Base-by-base conservation (phyloP, 2,113 vertebrate genomes). In the Mesocricetus auratus region DNA sequence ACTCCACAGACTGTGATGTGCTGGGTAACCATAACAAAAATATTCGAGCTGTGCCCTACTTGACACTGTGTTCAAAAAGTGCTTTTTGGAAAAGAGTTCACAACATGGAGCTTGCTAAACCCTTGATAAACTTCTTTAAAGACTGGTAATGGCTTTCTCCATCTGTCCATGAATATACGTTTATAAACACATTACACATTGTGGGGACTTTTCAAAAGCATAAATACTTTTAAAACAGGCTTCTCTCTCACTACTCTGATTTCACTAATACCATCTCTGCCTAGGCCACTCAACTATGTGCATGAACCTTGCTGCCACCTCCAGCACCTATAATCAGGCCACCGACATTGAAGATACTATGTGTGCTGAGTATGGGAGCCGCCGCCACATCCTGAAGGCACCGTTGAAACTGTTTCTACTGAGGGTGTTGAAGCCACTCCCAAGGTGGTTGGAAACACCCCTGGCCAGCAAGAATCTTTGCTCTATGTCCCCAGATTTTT, bases 11-110 rank as follows among this genome's bases (percentile, higher is more conserved):
- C 73, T 62, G 24, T 42, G 56, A 94, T 64, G 13, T 47, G 47
- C 22, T 89, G 90, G 86, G 77, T 95, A 74, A 94, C 68, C 81
- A 90, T 50, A n/a, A 68, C 12, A 93, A 79, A 82, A 19, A 86
- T 68, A 73, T 93, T 91, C 53, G 33, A 66, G 17, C 81, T 77
- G 33, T 69, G 10, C 29, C 36, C 89, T 90, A 85, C 83, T 85
- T 82, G 39, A 95, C 73, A 82, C 81, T 74, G 56, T 47, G 87
- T 92, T 90, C 47, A 79, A 66, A 19, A 89, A 91, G 64, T 39
- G 56, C 13, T 78, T 94, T 94, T 60, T 66, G 53, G 3, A 83
- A 50, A 89, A 66, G 31, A 47, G 86, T 85, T 47, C 68, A 62
- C 50, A 26, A 92, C 91, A 89, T 56, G 50, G 4, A 95, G 74